Base-by-base conservation (phyloP, 2,797 vertebrate species). In the Lateolabrax maculatus region DNA sequence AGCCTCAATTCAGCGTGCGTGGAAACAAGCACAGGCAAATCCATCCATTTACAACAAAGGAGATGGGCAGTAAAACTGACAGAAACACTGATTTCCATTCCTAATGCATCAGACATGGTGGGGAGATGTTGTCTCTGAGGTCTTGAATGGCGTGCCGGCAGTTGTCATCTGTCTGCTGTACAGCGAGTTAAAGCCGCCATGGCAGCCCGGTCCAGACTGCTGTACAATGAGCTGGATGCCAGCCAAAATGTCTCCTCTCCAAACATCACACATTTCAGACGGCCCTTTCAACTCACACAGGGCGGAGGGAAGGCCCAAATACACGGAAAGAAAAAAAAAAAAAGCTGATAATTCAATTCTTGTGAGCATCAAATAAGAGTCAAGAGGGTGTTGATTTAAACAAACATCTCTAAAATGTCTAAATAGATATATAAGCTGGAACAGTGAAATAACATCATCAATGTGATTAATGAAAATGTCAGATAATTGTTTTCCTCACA, bases 221-320 rank as follows among this genome's bases (percentile, higher is more conserved):
- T 78, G 89, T 94, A 93, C 93, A 94, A 95, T 92, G 88, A 89
- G 87, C 88, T 95, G 95, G 94, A 94, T 36, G 58, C 56, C 75
- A 88, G 95, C 95, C 95, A 95, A 93, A 89, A 91, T 88, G 93
- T 95, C 92, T 94, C 85, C 85, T 91, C 89, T 92, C 87, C 87
- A 87, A 90, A 92, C 84, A 91, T 91, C 88, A 87, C 90, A 89
- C 77, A 43, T 90, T 84, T 89, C 90, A 91, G 90, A 86, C 78
- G 44, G 73, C 65, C 71, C 86, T 92, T 92, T 93, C 81, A 93
- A 89, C 89, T 91, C 58, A 25, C 81, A 49, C 71, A 56, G 74
- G 77, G 79, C 48, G 70, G 63, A 86, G 65, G 68, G 77, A 77
- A 81, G 73, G 60, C 70, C 70, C 61, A 36, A 73, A 79, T 74